These are phyloP conservation scores for Leptodactylus fuscus DNA, from an alignment of 2,113 vertebrate species.

Conservation along the genomic window DNA sequence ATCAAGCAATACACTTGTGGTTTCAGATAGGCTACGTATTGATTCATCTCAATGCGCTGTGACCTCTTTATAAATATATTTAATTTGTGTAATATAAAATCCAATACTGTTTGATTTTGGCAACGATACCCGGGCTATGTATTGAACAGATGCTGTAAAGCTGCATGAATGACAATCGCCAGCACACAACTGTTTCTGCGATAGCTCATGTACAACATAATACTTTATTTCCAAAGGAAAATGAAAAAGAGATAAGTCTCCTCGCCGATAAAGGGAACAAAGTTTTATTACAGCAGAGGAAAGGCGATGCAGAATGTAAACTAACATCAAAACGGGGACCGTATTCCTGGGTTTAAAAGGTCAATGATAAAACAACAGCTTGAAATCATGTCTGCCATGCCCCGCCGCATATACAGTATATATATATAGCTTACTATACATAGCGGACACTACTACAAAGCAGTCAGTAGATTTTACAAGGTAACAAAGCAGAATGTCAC, in stretches of 20 bases:
- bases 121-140: not conserved
- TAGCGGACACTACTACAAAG: not conserved
- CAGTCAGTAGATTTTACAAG: not conserved
- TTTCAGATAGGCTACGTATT: constrained; percentile 33
- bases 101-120: constrained; percentile 41
- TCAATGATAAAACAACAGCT: not conserved
- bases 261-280: not conserved
- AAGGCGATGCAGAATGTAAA: not conserved
- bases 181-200: not conserved
- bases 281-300: not conserved
- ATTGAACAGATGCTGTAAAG: constrained; percentile 36
- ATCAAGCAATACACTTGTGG: constrained; percentile 37
- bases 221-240: not conserved
- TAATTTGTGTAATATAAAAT: constrained; percentile 45
- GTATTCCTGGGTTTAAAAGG: not conserved
- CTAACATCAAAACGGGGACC: not conserved
- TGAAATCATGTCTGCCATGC: not conserved
- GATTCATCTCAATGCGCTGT: constrained; percentile 46
- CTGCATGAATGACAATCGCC: constrained; percentile 19
- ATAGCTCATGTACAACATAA: not conserved
- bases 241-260: not conserved
- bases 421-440: not conserved
- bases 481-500: not conserved
- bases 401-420: not conserved
- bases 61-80: constrained; percentile 48